These are phyloP conservation scores for Trididemnum clinides DNA, from an alignment of 23 tunicate species.

Conservation along the genomic window DNA sequence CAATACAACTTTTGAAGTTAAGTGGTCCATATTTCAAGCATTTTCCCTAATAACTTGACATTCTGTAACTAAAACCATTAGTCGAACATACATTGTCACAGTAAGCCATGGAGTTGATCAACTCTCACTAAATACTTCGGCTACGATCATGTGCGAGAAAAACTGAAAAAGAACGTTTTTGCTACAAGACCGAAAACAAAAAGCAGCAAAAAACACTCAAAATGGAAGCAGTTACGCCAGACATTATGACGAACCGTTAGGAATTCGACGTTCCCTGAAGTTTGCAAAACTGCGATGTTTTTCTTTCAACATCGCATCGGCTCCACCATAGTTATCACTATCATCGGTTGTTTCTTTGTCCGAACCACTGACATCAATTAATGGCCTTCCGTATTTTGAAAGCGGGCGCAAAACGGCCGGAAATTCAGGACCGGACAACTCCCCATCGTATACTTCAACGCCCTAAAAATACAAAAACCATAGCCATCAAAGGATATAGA, in stretches of 20 bases:
- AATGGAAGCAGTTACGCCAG: too few species aligned
- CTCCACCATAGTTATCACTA: not conserved
- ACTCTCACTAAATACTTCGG: too few species aligned
- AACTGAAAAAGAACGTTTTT: not conserved
- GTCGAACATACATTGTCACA: too few species aligned
- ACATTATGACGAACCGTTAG: not conserved
- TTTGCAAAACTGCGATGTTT: not conserved
- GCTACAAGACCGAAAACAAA: too few species aligned
- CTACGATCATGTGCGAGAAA: too few species aligned
- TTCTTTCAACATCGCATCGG: not conserved
- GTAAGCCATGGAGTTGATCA: too few species aligned
- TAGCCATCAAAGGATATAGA: too few species aligned
- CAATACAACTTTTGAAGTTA: too few species aligned
- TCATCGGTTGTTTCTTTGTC: conserved; percentile 27
- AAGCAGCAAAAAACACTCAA: too few species aligned
- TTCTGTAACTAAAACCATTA: too few species aligned
- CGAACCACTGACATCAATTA: conserved; percentile 20
- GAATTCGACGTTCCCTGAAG: not conserved
- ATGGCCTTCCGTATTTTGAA: conserved; percentile 49
- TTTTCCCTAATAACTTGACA: too few species aligned
- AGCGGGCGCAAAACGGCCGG: conserved; percentile 57
- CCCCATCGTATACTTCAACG: conserved; percentile 84
- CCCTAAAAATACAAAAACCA: conserved; percentile 43
- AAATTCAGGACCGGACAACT: conserved; percentile 93
- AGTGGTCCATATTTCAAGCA: too few species aligned